Conservation (phyloP, 1,140 invertebrate species). For the Ooceraea biroi region DNA sequence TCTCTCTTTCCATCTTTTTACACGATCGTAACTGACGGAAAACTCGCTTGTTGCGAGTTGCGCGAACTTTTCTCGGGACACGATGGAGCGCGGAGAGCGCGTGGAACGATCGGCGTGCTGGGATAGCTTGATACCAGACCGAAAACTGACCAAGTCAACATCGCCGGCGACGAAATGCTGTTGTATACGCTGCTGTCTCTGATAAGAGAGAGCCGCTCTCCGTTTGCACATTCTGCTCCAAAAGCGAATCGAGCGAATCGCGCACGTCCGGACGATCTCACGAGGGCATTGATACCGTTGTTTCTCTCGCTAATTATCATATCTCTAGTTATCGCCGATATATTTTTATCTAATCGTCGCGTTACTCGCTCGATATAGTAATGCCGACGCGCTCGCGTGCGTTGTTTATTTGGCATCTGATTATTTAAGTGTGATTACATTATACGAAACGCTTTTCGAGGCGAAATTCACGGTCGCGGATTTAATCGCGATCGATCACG, state of each 20-base stretch:
- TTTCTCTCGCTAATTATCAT: neutral
- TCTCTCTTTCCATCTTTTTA: too few relatives aligned
- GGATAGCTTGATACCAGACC: neutral
- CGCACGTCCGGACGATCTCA: neutral
- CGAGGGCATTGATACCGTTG: neutral
- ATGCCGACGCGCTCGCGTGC: too few relatives aligned
- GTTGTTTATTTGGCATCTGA: neutral
- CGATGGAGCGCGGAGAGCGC: neutral
- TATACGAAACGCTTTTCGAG: neutral
- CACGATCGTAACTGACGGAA: too few relatives aligned
- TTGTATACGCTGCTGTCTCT: too few relatives aligned
- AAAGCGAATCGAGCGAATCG: neutral
- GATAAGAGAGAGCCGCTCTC: slow-evolving; percentile 20
- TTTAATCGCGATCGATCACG: slow-evolving; percentile 43
- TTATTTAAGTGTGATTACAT: neutral
- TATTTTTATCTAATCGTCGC: neutral
- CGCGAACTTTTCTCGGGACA: slow-evolving; percentile 8
- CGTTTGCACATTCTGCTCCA: neutral
- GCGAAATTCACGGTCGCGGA: slow-evolving; percentile 31
- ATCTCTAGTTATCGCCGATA: neutral
- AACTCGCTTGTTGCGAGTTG: neutral
- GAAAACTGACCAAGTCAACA: slow-evolving; percentile 50
- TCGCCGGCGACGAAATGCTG: neutral
- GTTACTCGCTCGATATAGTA: too few relatives aligned
- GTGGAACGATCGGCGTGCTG: slow-evolving; percentile 1